Base-by-base conservation (phyloP, 2,113 vertebrate genomes). In the Alligator mississippiensis region DNA sequence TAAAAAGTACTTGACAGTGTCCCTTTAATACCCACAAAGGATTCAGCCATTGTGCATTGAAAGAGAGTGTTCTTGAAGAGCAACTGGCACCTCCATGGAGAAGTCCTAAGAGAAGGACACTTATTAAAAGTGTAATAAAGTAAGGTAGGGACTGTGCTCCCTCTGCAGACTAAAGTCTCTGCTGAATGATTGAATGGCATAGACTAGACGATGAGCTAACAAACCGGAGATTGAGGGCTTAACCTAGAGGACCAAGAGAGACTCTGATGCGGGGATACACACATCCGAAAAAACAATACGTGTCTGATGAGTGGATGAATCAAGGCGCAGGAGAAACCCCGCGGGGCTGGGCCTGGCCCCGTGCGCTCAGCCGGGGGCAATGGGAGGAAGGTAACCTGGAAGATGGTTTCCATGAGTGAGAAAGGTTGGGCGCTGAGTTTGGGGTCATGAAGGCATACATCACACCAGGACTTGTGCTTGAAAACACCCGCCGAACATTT, bases 1-100 rank as follows among this genome's bases (percentile, higher is more conserved):
- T 97, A 96, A 98, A 98, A 98, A 98, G 97, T 97, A 98, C 96
- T 98, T 95, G 97, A 98, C 97, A 98, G 96, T 97, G 97, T 98
- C 97, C 95, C 90, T 97, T 97, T 97, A 96, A 97, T 95, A 97
- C 97, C 97, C 96, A 98, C 84, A 95, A 96, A 98, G 96, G 95
- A 96, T 54, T 80, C 54, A 60, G 93, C 89, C 96, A 94, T 97
- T 97, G 97, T 98, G 97, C 97, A 97, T 89, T 95, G 93, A 98
- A 93, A 89, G 87, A 96, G 94, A 95, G 97, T 91, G 90, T 97
- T 96, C 92, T 94, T 97, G 92, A 96, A 96, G 93, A 95, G 94
- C 96, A 97, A 92, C 82, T 19, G 1, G 93, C 89, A 97, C 96
- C 91, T 97, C 90, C 19, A 18, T 91, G 78, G 91, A 90, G 92